Evolutionary conservation across 2,113 vertebrate species (phyloP), one percentile per base, ranked within the genome.

Genomic region (Pogonocichla stellata): DNA sequence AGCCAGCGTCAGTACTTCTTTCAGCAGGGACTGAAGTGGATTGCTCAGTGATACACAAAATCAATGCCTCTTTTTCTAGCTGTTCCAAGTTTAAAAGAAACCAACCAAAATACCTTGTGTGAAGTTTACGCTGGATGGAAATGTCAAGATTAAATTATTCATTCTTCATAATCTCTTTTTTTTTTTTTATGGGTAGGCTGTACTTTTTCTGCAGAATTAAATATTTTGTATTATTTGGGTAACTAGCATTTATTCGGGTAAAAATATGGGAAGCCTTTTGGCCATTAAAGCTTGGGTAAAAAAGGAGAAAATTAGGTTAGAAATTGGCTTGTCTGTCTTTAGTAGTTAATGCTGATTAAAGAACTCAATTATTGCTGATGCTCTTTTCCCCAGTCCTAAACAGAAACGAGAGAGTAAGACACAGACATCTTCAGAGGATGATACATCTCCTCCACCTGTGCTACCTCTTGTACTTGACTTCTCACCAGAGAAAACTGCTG

Each of bases 401-500:
- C 81, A 80, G 15, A 22, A 33, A 33, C 74, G 48, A 42, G 90
- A 78, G 24, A 67, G 14, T 26, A 58, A 80, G 20, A 6, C 61
- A 16, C 38, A 23, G 15, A 14, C 29, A 2, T 75, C 77, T 54
- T 79, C 87, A n/a, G 95, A 97, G 9, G 95, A 84, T 2, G 87
- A 90, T 14, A 12, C 33, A 8, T 97, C 97, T 69, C 90, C 91
- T 62, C 94, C 90, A 8, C 66, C 65, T 26, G 42, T 93, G 11
- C 64, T 86, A 43, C 97, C 98, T n/a, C 97, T 97, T 80, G 95
- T 83, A 3, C 98, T 98, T 40, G 50, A 72, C 86, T 98, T 98
- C 79, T 98, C 98, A 38, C 98, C 98, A n/a, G 98, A 98, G 62
- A 96, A 97, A 84, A 14, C 19, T 53, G 34, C 31, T 43, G 7